Evolutionary conservation across 2,797 vertebrate genomes (phyloP).

Genomic region (Tragelaphus eurycerus): DNA sequence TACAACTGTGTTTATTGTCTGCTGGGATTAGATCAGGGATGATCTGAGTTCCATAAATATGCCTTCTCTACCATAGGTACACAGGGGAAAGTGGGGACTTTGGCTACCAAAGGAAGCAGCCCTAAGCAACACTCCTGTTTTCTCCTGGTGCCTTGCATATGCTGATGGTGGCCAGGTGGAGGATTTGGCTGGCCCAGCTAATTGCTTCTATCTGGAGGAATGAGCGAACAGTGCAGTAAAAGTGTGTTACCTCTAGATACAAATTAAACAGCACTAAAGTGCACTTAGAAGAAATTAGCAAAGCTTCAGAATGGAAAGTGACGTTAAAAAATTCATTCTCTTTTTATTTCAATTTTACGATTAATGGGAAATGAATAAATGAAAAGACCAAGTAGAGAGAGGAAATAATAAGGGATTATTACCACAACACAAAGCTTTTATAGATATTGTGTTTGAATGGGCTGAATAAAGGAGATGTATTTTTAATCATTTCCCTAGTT

Average conservation of each 20-base stretch:
- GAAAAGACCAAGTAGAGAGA: constrained; percentile 41
- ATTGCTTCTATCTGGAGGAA: constrained; percentile 55
- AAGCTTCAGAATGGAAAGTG: constrained; percentile 62
- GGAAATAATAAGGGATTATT: constrained; percentile 17
- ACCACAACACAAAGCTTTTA: constrained; percentile 37
- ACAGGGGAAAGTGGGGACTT: background rate
- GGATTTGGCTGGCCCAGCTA: constrained; percentile 44
- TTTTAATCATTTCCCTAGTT: constrained; percentile 47
- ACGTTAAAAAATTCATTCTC: constrained; percentile 68
- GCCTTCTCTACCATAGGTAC: background rate
- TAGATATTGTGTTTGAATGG: constrained; percentile 38
- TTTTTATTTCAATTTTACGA: constrained; percentile 69
- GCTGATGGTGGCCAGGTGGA: constrained; percentile 66
- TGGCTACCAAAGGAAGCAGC: background rate
- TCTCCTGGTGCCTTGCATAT: background rate
- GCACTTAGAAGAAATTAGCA: constrained; percentile 69
- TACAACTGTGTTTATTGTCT: background rate
- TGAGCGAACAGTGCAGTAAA: background rate
- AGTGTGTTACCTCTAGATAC: background rate
- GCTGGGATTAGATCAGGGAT: background rate
- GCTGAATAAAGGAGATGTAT: background rate
- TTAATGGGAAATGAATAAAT: constrained; percentile 67
- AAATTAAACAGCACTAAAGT: constrained; percentile 63
- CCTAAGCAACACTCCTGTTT: background rate
- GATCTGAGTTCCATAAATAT: background rate